A percentile compares a stretch with the other conserved stretches of the same genome.
These are phyloP conservation scores for Drosophila suboccidentalis DNA, from an alignment of 2,888 invertebrate genomes.

Conservation along the genomic window DNA sequence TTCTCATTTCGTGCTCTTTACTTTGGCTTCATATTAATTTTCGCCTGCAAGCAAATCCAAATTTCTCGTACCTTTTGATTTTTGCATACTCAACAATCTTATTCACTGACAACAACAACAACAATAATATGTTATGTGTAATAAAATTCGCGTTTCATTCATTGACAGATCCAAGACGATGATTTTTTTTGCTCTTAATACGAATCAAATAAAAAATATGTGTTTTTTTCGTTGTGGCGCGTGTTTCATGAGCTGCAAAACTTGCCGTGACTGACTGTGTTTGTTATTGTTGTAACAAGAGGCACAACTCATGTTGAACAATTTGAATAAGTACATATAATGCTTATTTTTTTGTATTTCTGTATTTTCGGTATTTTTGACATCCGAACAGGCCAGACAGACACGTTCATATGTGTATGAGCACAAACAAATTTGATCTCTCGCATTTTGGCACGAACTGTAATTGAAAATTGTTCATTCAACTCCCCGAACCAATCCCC, in stretches of 20 bases:
- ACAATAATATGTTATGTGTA: constrained; percentile 40
- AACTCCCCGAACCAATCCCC: constrained; percentile 22
- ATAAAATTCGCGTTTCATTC: constrained; percentile 66
- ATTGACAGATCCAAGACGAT: constrained; percentile 59
- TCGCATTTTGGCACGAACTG: constrained; percentile 79
- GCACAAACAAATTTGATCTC: constrained; percentile 72
- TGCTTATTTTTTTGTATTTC: constrained; percentile 14
- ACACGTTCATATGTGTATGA: constrained; percentile 34
- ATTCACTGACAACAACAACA: constrained; percentile 29
- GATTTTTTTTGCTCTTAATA: constrained; percentile 34
- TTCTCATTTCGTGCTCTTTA: constrained; percentile 62
- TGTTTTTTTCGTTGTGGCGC: constrained; percentile 55
- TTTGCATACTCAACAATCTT: constrained; percentile 60
- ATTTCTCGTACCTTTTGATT: constrained; percentile 35
- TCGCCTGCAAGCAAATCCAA: constrained; percentile 44
- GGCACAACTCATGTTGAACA: constrained; percentile 71
- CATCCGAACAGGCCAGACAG: constrained; percentile 37
- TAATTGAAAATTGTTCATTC: constrained; percentile 74
- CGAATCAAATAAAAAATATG: constrained; percentile 10
- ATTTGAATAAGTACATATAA: constrained; percentile 70
- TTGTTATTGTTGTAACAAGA: constrained; percentile 65
- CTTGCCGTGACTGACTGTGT: constrained; percentile 24
- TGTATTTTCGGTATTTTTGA: constrained; percentile 19
- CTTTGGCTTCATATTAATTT: constrained; percentile 63
- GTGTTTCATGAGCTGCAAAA: constrained; percentile 54